Conservation (phyloP, 2,888 invertebrate genomes). For the Amiota mariae region DNA sequence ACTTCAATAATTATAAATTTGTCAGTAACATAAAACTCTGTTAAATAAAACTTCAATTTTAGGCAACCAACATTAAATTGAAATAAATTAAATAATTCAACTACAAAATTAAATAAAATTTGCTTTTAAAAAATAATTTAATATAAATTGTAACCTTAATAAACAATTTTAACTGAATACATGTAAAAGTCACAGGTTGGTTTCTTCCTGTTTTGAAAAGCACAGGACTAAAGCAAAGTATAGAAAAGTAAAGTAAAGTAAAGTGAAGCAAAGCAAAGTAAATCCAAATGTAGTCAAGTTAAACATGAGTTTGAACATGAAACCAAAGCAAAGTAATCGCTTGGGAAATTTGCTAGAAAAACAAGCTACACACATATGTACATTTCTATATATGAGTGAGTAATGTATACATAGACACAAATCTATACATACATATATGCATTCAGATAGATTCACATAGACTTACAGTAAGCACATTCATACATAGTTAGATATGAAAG, state of each 20-base stretch:
- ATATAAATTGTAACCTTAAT: no score
- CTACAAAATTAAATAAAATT: no score
- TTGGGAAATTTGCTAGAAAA: conserved; percentile 58
- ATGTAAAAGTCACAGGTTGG: no score
- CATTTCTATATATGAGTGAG: conserved; percentile 47
- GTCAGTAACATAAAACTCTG: no score
- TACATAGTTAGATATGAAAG: background rate
- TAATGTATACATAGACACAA: conserved; percentile 31
- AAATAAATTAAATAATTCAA: no score
- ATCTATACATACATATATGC: conserved; percentile 39
- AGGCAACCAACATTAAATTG: no score
- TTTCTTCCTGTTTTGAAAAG: no score
- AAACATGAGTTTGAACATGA: conserved; percentile 33
- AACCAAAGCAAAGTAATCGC: conserved; percentile 52
- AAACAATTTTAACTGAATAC: no score
- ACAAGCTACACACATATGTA: conserved; percentile 45
- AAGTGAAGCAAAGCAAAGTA: background rate
- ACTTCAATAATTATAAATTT: no score
- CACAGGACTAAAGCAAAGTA: background rate
- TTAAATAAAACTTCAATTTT: no score
- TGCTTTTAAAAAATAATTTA: no score
- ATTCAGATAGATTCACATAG: conserved; percentile 19
- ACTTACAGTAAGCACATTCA: conserved; percentile 16
- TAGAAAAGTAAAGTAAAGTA: background rate
- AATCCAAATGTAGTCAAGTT: background rate